A percentile compares a stretch with the other conserved stretches of the same genome.
Conservation (phyloP, 2,888 invertebrate species). For the Brachycybe producta region DNA sequence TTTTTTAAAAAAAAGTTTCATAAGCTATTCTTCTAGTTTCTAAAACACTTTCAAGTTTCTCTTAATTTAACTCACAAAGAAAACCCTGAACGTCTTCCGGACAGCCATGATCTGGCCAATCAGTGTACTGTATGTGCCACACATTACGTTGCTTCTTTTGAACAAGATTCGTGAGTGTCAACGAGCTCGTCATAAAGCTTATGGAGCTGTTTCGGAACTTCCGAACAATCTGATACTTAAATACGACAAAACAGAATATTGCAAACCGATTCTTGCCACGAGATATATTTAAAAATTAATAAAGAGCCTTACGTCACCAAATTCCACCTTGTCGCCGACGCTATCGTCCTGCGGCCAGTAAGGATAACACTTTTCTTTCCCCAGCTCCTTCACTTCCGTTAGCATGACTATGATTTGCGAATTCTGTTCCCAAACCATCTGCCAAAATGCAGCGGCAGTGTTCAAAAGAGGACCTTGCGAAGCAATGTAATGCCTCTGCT, state of each 20-base stretch:
- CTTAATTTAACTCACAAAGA: too few species aligned
- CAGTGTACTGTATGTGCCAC: conserved; percentile 71
- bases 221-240: conserved; percentile 55
- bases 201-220: conserved; percentile 33
- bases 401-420: conserved; percentile 67
- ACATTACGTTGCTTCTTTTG: conserved; percentile 35
- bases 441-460: conserved; percentile 63
- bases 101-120: conserved; percentile 55
- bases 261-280: background rate
- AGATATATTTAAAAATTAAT: background rate
- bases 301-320: conserved; percentile 30
- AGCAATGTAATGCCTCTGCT: conserved; percentile 72
- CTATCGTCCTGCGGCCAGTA: conserved; percentile 38
- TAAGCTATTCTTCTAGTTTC: background rate
- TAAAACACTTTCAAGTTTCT: background rate
- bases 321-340: conserved; percentile 30
- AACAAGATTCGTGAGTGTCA: conserved; percentile 29
- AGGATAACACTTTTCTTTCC: conserved; percentile 34
- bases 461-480: conserved; percentile 52
- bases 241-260: conserved; percentile 8
- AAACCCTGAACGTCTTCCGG: conserved; percentile 54
- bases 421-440: conserved; percentile 79
- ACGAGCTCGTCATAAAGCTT: conserved; percentile 34
- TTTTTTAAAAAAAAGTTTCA: background rate
- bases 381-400: conserved; percentile 42